Percentiles rank a stretch among this genome's conserved stretches.
These are phyloP conservation scores for Antennarius maculatus DNA, from an alignment of 2,797 vertebrate species.

Conservation along the genomic window DNA sequence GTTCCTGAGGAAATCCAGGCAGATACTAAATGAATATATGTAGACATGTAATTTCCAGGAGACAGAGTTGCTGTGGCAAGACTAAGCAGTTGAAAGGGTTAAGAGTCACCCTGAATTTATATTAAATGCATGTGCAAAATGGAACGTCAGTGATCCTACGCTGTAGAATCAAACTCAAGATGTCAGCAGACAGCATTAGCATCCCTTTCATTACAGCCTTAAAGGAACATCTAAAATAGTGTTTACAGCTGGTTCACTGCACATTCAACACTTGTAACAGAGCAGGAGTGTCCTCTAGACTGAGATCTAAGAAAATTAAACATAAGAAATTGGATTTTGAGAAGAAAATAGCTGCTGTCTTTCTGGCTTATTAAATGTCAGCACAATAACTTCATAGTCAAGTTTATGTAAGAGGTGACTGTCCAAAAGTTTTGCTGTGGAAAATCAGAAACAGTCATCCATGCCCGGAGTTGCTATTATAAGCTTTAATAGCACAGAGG, in stretches of 20 bases:
- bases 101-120: no score
- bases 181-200: conserved; percentile 22
- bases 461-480: conserved; percentile 32
- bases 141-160: no score
- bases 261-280: conserved; percentile 20
- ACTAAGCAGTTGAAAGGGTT: neutral
- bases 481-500: conserved; percentile 29
- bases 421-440: neutral
- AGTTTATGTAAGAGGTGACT: neutral
- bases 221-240: conserved; percentile 36
- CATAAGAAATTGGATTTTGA: neutral
- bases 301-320: neutral
- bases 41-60: no score
- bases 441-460: conserved; percentile 18
- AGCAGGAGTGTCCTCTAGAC: neutral
- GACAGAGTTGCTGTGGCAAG: no score
- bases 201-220: conserved; percentile 54
- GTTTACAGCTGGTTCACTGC: conserved; percentile 35
- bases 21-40: no score
- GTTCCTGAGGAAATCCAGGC: no score
- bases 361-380: neutral
- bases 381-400: neutral
- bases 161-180: conserved; percentile 14
- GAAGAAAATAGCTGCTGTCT: neutral
- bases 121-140: no score